Evolutionary conservation across 2,888 invertebrate genomes (phyloP), one percentile per base, ranked within the genome.

Genomic region (Augiades crinisus): DNA sequence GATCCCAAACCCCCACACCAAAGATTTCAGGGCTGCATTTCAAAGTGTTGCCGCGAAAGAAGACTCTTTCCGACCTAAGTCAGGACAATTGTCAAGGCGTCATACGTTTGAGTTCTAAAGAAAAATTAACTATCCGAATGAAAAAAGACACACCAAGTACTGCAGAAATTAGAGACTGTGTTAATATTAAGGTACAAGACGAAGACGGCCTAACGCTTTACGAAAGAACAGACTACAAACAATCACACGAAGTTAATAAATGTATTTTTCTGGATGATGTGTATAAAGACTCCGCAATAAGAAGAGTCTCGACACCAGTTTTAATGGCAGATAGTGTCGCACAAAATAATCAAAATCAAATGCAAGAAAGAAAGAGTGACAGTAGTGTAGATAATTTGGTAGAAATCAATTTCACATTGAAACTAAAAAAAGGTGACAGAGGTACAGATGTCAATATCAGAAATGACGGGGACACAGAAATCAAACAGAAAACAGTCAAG

Each of bases 331-430:
- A 64, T 21, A 51, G 17, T 22, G 41, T 56, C 27, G 56, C 67
- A 13, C 62, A 65, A 44, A 58, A 53, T 2, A 50, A 55, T 3
- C 50, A 60, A 44, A 43, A 33, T 17, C 56, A 67, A 12, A 46
- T 61, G 1, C 49, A 47, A 2, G 60, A 70, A 34, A 53, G 47
- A 1, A 69, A 58, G 57, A 77, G 72, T 45, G 65, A 71, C 7
- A 56, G 56, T 1, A 82, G 77, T 57, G 44, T 74, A 22, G 58
- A 70, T 6, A 81, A 82, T 60, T 61, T 75, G 27, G 69, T 85
- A 40, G 84, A 85, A 68, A 82, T 87, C 30, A 71, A 78, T 55
- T 75, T 86, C 27, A 79, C 77, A 51, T 54, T 85, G 5, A 78
- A 74, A 57, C 68, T 83, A 1, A 72, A 68, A 45, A 72, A 75